Evolutionary conservation across 2,113 vertebrate genomes (phyloP).

Genomic region (Megaptera novaeangliae): DNA sequence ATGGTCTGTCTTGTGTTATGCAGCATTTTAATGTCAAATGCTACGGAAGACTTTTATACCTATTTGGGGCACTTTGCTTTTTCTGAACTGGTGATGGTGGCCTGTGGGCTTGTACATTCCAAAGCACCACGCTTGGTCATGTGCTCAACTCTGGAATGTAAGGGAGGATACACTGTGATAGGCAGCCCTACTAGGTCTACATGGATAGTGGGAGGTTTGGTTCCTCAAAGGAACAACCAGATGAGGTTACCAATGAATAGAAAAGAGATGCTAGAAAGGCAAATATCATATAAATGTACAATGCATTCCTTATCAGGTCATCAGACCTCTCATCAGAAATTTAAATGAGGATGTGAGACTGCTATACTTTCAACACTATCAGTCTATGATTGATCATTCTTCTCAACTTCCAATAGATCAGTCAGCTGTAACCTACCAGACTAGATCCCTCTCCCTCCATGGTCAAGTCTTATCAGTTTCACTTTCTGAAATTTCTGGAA

Average conservation of each 20-base stretch:
- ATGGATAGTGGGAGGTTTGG: not conserved
- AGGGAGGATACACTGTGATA: not conserved
- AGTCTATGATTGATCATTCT: not conserved
- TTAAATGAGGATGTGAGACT: not conserved
- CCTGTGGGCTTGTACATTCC: not conserved
- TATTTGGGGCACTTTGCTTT: not conserved
- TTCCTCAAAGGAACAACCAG: not conserved
- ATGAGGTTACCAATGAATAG: not conserved
- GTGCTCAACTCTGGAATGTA: not conserved
- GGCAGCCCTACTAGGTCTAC: not conserved
- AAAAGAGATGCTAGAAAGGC: not conserved
- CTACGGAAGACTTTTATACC: not conserved
- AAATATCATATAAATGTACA: not conserved
- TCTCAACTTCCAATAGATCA: not conserved
- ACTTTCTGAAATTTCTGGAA: not conserved
- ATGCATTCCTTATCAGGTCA: not conserved
- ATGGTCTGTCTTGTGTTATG: not conserved
- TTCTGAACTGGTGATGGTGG: not conserved
- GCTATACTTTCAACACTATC: not conserved
- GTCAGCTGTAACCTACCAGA: not conserved
- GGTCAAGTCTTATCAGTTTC: not conserved
- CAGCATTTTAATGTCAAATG: not conserved
- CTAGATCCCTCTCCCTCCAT: not conserved
- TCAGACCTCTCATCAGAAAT: not conserved
- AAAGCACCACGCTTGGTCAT: not conserved